Evolutionary conservation across 2,113 vertebrate genomes (phyloP).

Genomic region (Azemiops feae): DNA sequence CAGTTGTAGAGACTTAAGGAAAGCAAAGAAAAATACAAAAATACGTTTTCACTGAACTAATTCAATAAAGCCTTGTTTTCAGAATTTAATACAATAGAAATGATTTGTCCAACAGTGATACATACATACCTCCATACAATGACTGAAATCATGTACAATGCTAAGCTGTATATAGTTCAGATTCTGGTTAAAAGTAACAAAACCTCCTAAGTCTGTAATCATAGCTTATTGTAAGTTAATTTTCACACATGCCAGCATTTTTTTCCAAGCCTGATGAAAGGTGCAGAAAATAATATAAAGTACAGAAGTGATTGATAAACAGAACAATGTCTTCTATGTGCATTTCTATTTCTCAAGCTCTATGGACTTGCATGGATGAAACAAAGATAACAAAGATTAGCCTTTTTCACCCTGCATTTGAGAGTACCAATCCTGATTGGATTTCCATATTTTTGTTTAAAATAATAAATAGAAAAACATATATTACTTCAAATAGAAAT

Average conservation of each 20-base stretch:
- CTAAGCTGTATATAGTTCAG: not conserved
- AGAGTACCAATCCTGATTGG: not conserved
- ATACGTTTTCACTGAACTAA: not conserved
- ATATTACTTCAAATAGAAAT: not conserved
- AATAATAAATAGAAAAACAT: not conserved
- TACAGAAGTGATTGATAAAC: not conserved
- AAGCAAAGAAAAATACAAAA: not conserved
- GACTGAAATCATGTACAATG: not conserved
- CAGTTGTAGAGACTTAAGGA: not conserved
- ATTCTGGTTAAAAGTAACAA: not conserved
- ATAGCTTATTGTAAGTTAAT: not conserved
- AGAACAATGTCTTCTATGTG: not conserved
- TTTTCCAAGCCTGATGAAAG: not conserved
- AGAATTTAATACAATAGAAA: not conserved
- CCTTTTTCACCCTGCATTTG: not conserved
- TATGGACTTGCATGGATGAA: not conserved
- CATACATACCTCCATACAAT: not conserved
- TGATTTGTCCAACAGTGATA: not conserved
- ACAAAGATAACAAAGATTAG: not conserved
- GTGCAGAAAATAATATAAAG: not conserved
- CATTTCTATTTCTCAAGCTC: not conserved
- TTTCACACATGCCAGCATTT: not conserved
- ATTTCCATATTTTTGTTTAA: not conserved
- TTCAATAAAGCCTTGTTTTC: not conserved
- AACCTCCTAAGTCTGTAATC: not conserved